Evolutionary conservation across 2,888 invertebrate species (phyloP), one percentile per base, ranked within the genome.

Genomic region (Mythimna impura): DNA sequence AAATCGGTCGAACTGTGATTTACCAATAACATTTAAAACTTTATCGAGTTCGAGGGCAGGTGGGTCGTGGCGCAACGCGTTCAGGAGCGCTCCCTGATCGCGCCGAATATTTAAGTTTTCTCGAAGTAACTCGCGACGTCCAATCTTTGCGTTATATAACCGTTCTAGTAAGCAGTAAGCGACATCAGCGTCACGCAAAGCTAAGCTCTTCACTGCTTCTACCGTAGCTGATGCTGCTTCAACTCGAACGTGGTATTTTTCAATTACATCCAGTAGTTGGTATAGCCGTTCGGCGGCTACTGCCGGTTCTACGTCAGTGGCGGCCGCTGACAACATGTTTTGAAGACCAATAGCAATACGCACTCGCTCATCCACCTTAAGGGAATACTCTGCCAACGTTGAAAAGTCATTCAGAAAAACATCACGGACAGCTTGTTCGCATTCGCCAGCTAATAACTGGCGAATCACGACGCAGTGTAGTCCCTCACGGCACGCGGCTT

Each of bases 381-480:
- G 86, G 8, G 87, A 83, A 78, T 94, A 95, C 9, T 91, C 90
- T 2, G 79, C 73, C 3, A 95, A 76, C 0, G 88, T 81, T 2
- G 92, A 90, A 73, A 93, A 92, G 1, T 92, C 70, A 3, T 84
- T 72, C 0, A 92, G 52, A 81, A 90, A 94, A 8, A 87, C 86
- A 1, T 86, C 72, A 54, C 89, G 76, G 9, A 94, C 66, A 9
- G 65, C 52, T 7, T 66, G 34, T 0, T 89, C 70, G 34, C 87
- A 84, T 2, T 85, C 71, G 3, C 84, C 82, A 10, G 81, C 64
- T 43, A 94, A 62, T 14, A 95, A 74, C 20, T 89, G 83, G 3
- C 93, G 90, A 58, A 94, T 79, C 3, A 95, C 84, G 4, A 91
- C 91, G 1, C 92, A 91, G 55, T 95, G 94, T 17, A 95, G 76